phyloP scores from a whole-genome alignment of 1,140 invertebrate species.

The Stenopsyche tienmushanensis region DNA sequence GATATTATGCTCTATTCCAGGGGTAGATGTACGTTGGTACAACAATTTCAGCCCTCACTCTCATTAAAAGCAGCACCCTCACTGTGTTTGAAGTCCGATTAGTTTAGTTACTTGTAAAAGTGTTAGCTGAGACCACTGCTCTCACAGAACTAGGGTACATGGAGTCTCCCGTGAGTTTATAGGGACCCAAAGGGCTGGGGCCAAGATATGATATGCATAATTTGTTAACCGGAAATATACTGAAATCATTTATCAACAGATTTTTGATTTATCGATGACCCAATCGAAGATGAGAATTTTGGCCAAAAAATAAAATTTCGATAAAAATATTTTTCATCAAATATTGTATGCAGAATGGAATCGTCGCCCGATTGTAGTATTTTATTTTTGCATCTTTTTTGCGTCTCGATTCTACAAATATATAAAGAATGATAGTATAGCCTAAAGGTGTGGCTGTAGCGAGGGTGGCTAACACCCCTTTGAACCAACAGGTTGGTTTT shows the following conservation, averaged over 20 bases:
- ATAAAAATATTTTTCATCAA: background rate
- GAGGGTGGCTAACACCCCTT: background rate
- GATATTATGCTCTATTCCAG: background rate
- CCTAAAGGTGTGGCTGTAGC: too few relatives aligned
- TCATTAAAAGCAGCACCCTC: conserved; percentile 41
- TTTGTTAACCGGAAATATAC: conserved; percentile 35
- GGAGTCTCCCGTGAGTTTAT: background rate
- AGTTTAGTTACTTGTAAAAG: conserved; percentile 43
- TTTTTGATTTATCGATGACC: too few relatives aligned
- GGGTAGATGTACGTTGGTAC: conserved; percentile 8
- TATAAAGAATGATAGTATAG: too few relatives aligned
- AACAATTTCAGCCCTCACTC: conserved; percentile 34
- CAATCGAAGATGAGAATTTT: background rate
- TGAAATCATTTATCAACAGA: too few relatives aligned
- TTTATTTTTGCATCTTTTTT: too few relatives aligned
- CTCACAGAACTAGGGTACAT: background rate
- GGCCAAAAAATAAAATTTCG: background rate
- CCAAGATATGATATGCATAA: conserved; percentile 17
- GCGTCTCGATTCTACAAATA: too few relatives aligned
- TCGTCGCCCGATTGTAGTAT: too few relatives aligned
- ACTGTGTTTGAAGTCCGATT: conserved; percentile 42
- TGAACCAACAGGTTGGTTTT: conserved; percentile 35
- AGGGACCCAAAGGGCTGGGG: conserved; percentile 3
- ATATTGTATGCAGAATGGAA: too few relatives aligned
- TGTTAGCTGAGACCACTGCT: conserved; percentile 29